Evolutionary conservation across 2,888 invertebrate species (phyloP).

Genomic region (Holacanthella duospinosa): DNA sequence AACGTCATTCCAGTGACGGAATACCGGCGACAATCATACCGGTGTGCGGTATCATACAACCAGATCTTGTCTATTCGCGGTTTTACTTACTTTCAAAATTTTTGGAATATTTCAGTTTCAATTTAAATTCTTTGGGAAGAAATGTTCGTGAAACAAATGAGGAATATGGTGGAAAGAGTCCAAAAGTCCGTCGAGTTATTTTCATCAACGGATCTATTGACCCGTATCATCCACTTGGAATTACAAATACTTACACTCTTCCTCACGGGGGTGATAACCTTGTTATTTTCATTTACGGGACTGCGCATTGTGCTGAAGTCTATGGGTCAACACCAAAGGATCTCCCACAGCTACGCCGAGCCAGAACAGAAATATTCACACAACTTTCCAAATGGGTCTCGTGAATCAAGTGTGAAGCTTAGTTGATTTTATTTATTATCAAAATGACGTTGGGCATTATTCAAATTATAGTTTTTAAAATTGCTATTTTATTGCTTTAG

Average conservation of each 20-base stretch:
- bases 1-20: no score
- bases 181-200: conserved; percentile 41
- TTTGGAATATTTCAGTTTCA: conserved; percentile 37
- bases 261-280: conserved; percentile 41
- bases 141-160: conserved; percentile 44
- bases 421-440: no score
- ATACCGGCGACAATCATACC: no score
- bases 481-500: no score
- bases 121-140: conserved; percentile 38
- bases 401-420: no score
- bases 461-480: no score
- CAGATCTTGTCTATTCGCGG: no score
- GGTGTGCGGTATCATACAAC: no score
- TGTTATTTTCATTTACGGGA: conserved; percentile 46
- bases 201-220: conserved; percentile 46
- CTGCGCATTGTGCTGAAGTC: conserved; percentile 93
- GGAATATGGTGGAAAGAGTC: conserved; percentile 43
- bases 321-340: conserved; percentile 48
- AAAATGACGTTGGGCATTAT: no score
- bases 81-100: background rate
- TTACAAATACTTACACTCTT: conserved; percentile 40
- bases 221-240: conserved; percentile 47
- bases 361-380: no score
- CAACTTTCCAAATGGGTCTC: no score
- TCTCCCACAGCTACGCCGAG: no score